A percentile compares a stretch with the other conserved stretches of the same genome.
Evolutionary conservation across 2,888 invertebrate species (phyloP).

Genomic region (Urechis unicinctus): DNA sequence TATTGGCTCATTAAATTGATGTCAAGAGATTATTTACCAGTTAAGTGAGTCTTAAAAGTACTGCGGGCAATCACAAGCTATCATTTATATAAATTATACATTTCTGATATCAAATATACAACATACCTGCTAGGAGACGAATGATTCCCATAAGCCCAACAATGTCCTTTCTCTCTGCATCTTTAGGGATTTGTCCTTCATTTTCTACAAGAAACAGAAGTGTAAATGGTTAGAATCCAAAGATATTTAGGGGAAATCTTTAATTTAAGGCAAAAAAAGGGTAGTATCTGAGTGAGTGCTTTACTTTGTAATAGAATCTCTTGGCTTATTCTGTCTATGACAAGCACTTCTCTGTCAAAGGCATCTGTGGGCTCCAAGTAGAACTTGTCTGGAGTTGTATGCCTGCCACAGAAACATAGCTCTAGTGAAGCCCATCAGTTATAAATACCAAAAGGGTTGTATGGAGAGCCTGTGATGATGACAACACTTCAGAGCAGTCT

Average conservation of each 20-base stretch:
- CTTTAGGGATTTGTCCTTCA: constrained; percentile 60
- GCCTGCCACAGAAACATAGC: constrained; percentile 61
- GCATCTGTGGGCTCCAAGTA: constrained; percentile 74
- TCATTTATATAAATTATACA: too few relatives aligned
- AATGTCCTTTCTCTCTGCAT: constrained; percentile 60
- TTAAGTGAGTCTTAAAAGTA: too few relatives aligned
- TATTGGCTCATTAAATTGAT: not conserved
- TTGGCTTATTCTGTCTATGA: constrained; percentile 76
- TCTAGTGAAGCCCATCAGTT: too few relatives aligned
- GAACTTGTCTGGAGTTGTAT: constrained; percentile 83
- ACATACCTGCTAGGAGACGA: constrained; percentile 63
- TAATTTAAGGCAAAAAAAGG: too few relatives aligned
- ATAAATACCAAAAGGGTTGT: too few relatives aligned
- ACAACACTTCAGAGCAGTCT: too few relatives aligned
- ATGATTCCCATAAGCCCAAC: constrained; percentile 86
- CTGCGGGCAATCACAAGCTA: not conserved
- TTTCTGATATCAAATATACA: too few relatives aligned
- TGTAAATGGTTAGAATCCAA: not conserved
- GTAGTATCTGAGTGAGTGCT: not conserved
- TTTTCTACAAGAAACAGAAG: constrained; percentile 12
- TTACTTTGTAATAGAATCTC: constrained; percentile 64
- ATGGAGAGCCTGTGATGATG: too few relatives aligned
- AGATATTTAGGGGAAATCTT: not conserved
- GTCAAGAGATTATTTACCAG: not conserved
- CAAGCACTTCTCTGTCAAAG: constrained; percentile 64